These are phyloP conservation scores for Corythoichthys haematopterus DNA, from an alignment of 2,113 vertebrate species.

Conservation along the genomic window DNA sequence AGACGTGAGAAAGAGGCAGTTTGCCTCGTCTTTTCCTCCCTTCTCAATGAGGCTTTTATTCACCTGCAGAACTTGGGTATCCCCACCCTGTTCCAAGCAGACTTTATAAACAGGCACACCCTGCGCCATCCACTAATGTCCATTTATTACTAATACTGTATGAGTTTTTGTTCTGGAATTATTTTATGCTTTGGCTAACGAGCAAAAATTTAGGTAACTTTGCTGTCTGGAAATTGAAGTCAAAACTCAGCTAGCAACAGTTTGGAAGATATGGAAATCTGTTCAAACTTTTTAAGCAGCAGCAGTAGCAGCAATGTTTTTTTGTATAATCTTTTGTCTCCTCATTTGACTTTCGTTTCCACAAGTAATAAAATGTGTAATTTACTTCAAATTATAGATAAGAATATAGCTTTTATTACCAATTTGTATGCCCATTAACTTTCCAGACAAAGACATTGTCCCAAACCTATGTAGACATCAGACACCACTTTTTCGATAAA, in stretches of 20 bases:
- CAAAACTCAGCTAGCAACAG: neutral
- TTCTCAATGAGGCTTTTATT: slow-evolving; percentile 68
- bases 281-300: neutral
- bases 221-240: neutral
- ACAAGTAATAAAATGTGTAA: no score
- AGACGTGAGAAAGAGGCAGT: slow-evolving; percentile 16
- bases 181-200: neutral
- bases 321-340: no score
- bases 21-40: slow-evolving; percentile 35
- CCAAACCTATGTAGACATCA: no score
- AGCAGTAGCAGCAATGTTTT: no score
- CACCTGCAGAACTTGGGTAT: slow-evolving; percentile 48
- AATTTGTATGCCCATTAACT: no score
- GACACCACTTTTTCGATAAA: neutral
- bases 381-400: no score
- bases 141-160: slow-evolving; percentile 27
- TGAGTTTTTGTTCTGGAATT: neutral
- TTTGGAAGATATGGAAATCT: neutral
- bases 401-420: no score
- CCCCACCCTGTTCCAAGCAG: slow-evolving; percentile 63
- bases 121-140: slow-evolving; percentile 34
- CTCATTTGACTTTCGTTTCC: no score
- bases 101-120: slow-evolving; percentile 64
- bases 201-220: neutral
- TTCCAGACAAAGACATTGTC: no score